These are phyloP conservation scores for Drosophila seguyi DNA, from an alignment of 1,140 invertebrate genomes.

Conservation along the genomic window DNA sequence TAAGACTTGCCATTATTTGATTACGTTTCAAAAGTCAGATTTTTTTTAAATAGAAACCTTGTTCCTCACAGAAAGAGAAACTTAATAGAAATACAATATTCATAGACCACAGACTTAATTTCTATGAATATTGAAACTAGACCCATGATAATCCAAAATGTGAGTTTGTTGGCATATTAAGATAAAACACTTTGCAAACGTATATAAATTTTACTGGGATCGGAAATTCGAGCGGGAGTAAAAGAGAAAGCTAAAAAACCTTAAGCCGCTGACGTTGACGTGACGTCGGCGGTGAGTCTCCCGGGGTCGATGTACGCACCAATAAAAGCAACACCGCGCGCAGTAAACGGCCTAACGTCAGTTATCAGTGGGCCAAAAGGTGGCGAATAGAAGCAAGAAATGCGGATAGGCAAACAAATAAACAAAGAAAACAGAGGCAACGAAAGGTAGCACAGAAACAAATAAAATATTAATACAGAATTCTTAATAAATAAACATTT, in stretches of 20 bases:
- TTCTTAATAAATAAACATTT: background rate
- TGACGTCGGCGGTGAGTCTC: constrained; percentile 25
- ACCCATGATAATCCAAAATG: background rate
- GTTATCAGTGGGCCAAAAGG: constrained; percentile 28
- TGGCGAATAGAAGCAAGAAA: constrained; percentile 8
- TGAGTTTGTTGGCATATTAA: background rate
- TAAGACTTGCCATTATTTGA: too few relatives aligned
- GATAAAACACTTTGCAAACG: background rate
- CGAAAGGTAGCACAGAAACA: background rate
- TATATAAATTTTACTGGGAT: background rate
- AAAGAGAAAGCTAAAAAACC: constrained; percentile 35
- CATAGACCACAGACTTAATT: background rate
- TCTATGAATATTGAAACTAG: background rate
- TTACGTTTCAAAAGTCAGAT: background rate
- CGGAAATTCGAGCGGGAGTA: constrained; percentile 7
- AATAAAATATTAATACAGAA: background rate
- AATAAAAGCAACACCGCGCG: constrained; percentile 29
- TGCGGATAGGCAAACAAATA: constrained; percentile 12
- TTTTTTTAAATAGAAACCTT: background rate
- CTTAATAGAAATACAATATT: background rate
- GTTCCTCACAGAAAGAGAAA: background rate
- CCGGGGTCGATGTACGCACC: constrained; percentile 38
- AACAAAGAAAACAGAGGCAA: constrained; percentile 5
- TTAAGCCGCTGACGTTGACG: constrained; percentile 21
- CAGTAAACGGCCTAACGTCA: constrained; percentile 4